Conservation (phyloP, 2,113 vertebrate genomes). For the Pungitius pungitius region DNA sequence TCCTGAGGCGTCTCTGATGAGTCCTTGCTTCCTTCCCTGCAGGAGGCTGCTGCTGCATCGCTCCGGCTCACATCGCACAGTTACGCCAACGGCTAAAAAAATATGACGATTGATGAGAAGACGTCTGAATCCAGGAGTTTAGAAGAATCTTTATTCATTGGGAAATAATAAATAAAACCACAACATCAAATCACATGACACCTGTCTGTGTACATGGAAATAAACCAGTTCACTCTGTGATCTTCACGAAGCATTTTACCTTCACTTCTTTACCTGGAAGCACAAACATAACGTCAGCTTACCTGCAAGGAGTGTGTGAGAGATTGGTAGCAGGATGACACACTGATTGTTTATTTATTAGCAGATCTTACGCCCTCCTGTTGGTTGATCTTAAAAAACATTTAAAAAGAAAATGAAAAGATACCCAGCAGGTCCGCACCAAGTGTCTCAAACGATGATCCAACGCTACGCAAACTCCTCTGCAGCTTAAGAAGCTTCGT, state of each 20-base stretch:
- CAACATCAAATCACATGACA: constrained; percentile 48
- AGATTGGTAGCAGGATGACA: no score
- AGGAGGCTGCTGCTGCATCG: constrained; percentile 83
- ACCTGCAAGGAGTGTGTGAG: no score
- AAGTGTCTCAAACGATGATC: no score
- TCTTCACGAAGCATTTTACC: constrained; percentile 40
- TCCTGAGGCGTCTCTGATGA: no score
- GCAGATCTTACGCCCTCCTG: background rate
- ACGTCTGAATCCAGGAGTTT: background rate
- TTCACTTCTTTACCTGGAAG: constrained; percentile 4
- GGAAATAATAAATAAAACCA: constrained; percentile 62
- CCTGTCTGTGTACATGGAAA: constrained; percentile 39
- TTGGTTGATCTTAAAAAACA: background rate
- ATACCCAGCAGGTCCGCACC: background rate
- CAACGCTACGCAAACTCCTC: no score
- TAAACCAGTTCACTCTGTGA: constrained; percentile 39
- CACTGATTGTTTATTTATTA: background rate
- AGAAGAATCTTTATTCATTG: constrained; percentile 71
- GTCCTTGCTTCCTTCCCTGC: no score
- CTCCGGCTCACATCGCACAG: constrained; percentile 73
- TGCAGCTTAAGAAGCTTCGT: no score
- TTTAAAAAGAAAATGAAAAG: background rate
- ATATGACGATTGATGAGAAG: background rate
- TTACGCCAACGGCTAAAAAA: constrained; percentile 60
- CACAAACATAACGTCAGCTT: no score